Base-by-base conservation (phyloP, 2,113 vertebrate species). In the Anarrhichthys ocellatus region DNA sequence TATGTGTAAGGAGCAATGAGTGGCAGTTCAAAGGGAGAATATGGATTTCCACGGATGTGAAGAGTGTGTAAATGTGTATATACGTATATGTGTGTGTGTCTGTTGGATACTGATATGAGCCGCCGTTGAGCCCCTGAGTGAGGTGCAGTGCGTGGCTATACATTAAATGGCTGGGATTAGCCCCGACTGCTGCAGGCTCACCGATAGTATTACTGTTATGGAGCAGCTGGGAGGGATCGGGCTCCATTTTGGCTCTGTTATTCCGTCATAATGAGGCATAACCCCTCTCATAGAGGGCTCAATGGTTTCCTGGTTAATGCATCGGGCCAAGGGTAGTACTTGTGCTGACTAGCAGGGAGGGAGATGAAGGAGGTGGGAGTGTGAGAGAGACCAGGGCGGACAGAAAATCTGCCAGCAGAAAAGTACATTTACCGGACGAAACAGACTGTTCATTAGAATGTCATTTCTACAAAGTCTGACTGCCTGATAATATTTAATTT, bases 91-190 rank as follows among this genome's bases (percentile, higher is more conserved):
- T 34, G 59, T 50, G 44, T 38, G 85, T 74, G 80, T 78, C 78
- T 89, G 85, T 71, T 78, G 68, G 84, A 73, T 67, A 15, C 83
- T 80, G 89, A 92, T 92, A 87, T 71, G 78, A 90, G 88, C 75
- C 1, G 10, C 56, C 38, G 87, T 73, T 80, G 73, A 92, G 87
- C 81, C 82, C 67, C 69, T 79, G 58, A 88, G 83, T 81, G 90
- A 89, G 81, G 87, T 80, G 89, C 82, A 72, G 73, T 63, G 76
- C 65, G 81, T 83, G 86, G 89, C 86, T 83, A 86, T 93, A 93
- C 93, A 90, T 93, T 91, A 89, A 93, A 93, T 81, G 73, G 29
- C 71, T 76, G 20, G 89, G 92, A 94, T 94, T 89, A 93, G 83
- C 84, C 76, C 15, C 24, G 17, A 83, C 85, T 70, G 90, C 91